Conservation (phyloP, 2,797 vertebrate species). For the Synanceia verrucosa region DNA sequence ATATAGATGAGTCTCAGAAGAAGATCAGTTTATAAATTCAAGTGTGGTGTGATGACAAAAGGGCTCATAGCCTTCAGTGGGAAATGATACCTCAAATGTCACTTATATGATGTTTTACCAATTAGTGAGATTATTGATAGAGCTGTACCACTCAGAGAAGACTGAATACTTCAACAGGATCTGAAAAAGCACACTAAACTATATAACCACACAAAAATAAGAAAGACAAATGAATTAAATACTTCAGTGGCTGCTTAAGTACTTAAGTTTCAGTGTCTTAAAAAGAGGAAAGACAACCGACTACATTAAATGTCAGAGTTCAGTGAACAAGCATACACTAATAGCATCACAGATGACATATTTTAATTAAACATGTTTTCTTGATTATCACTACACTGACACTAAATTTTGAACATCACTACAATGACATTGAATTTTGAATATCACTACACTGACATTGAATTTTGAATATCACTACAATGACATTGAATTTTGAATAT, state of each 20-base stretch:
- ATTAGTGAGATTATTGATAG: constrained; percentile 36
- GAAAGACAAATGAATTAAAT: not conserved
- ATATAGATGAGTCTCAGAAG: not conserved
- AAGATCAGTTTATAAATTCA: constrained; percentile 16
- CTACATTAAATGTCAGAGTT: not conserved
- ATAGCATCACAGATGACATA: not conserved
- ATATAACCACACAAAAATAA: not conserved
- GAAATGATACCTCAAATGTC: constrained; percentile 24
- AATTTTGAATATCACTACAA: too few relatives aligned
- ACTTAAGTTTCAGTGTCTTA: not conserved
- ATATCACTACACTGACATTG: not conserved
- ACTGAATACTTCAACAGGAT: not conserved
- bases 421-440: not conserved
- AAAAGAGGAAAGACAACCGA: not conserved
- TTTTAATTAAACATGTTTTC: not conserved
- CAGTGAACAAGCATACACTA: not conserved
- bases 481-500: not conserved
- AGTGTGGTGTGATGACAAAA: constrained; percentile 14
- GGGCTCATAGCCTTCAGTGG: not conserved
- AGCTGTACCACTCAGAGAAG: not conserved
- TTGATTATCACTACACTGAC: not conserved
- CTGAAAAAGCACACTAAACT: constrained; percentile 9
- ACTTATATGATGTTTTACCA: constrained; percentile 34
- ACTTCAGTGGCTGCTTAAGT: not conserved
- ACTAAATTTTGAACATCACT: not conserved